phyloP scores from a whole-genome alignment of 2,888 invertebrate genomes.

The Notodonta dromedarius region DNA sequence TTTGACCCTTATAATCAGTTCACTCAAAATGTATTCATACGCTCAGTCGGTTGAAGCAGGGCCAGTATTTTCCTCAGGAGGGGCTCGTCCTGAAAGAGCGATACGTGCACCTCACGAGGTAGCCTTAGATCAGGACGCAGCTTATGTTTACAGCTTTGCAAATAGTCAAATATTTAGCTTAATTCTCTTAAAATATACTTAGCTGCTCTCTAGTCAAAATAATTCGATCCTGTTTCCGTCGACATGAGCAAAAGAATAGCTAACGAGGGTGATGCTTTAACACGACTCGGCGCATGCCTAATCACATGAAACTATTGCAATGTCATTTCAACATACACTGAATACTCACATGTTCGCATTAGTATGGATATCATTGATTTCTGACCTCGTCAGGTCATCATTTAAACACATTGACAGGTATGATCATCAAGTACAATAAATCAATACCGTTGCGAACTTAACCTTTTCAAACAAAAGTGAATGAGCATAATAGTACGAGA shows the following conservation, averaged over 20 bases:
- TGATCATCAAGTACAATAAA: conserved; percentile 29
- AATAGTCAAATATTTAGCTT: no score
- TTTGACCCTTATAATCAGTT: no score
- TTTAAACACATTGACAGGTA: conserved; percentile 14
- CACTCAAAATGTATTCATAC: no score
- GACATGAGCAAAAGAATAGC: not conserved
- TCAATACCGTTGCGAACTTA: conserved; percentile 28
- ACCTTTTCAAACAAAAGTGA: conserved; percentile 32
- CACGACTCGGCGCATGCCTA: not conserved
- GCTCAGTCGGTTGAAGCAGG: no score
- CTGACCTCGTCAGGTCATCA: conserved; percentile 22
- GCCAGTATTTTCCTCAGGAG: no score
- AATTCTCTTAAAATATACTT: no score
- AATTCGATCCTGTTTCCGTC: not conserved
- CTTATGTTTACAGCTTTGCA: no score
- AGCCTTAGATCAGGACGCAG: no score
- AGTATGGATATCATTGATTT: conserved; percentile 1
- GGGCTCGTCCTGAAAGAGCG: no score
- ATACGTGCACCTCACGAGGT: no score
- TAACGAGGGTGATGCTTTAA: not conserved
- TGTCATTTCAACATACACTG: conserved; percentile 12
- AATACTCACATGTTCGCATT: conserved; percentile 3
- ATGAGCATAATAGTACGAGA: conserved; percentile 22
- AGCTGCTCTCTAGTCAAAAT: not conserved
- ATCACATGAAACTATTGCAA: not conserved